Conservation (phyloP, 2,113 vertebrate species). For the Chamaetylas fuelleborni region DNA sequence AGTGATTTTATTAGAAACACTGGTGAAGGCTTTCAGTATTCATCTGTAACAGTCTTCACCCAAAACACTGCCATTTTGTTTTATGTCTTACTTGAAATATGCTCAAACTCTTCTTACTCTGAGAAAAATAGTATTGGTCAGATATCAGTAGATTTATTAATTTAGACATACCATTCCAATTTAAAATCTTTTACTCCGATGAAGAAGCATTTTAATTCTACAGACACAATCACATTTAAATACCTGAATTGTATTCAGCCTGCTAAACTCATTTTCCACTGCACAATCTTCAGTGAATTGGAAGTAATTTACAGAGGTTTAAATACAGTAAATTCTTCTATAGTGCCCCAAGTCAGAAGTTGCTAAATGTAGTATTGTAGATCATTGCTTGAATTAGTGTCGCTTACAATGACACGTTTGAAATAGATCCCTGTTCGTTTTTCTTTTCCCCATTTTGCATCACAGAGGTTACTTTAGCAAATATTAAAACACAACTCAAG, state of each 20-base stretch:
- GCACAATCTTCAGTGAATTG: background rate
- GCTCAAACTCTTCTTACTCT: background rate
- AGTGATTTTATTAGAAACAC: background rate
- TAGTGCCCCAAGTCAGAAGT: background rate
- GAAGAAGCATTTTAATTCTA: background rate
- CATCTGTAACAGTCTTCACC: background rate
- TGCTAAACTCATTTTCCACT: background rate
- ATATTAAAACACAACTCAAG: background rate
- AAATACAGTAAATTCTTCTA: background rate
- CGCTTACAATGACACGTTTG: background rate
- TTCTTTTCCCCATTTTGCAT: background rate
- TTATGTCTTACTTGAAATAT: background rate
- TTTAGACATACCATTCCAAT: background rate
- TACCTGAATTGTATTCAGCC: background rate
- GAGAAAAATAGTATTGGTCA: background rate
- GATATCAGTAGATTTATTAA: background rate
- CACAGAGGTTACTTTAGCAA: background rate
- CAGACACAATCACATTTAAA: background rate
- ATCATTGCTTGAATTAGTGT: background rate
- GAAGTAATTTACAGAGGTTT: background rate
- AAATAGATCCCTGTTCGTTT: fast-evolving
- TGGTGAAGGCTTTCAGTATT: background rate
- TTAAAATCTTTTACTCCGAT: background rate
- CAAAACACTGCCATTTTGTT: background rate
- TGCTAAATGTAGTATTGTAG: background rate